These are phyloP conservation scores for Podotricha telesiphe DNA, from an alignment of 2,888 invertebrate species.

Conservation along the genomic window DNA sequence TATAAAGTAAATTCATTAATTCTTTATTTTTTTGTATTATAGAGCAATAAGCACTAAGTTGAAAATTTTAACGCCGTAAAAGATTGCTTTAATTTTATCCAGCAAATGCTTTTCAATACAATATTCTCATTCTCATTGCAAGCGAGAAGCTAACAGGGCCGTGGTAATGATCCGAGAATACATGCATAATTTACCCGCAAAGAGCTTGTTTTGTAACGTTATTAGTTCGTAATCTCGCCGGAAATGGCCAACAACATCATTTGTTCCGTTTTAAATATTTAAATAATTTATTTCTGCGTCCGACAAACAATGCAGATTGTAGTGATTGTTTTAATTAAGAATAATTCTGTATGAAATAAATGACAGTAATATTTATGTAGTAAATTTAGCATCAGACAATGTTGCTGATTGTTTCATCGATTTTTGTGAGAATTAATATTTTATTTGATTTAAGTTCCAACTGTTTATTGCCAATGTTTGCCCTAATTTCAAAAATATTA, in stretches of 20 bases:
- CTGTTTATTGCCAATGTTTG: too few relatives aligned
- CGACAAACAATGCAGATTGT: constrained; percentile 54
- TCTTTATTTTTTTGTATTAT: neutral
- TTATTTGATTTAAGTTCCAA: too few relatives aligned
- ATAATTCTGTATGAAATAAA: constrained; percentile 47
- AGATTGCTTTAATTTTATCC: constrained; percentile 16
- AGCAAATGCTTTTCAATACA: constrained; percentile 46
- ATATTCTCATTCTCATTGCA: constrained; percentile 71
- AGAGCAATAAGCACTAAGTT: neutral
- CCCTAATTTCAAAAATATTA: too few relatives aligned
- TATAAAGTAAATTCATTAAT: constrained; percentile 47
- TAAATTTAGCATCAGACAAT: too few relatives aligned
- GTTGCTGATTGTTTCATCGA: too few relatives aligned
- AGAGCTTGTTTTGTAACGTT: constrained; percentile 82
- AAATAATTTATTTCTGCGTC: constrained; percentile 76
- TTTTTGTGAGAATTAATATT: too few relatives aligned
- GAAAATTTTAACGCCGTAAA: neutral
- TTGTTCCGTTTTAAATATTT: constrained; percentile 75
- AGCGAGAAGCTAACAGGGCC: constrained; percentile 61
- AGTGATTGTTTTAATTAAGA: constrained; percentile 50
- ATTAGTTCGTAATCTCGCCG: constrained; percentile 82
- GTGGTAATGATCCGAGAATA: constrained; percentile 82
- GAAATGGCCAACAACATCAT: constrained; percentile 78
- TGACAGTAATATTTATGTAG: neutral
- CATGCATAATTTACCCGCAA: constrained; percentile 82